Percentiles rank a stretch among this genome's conserved stretches.
Evolutionary conservation across 2,113 vertebrate genomes (phyloP).

Genomic region (Ceyx margarethae): DNA sequence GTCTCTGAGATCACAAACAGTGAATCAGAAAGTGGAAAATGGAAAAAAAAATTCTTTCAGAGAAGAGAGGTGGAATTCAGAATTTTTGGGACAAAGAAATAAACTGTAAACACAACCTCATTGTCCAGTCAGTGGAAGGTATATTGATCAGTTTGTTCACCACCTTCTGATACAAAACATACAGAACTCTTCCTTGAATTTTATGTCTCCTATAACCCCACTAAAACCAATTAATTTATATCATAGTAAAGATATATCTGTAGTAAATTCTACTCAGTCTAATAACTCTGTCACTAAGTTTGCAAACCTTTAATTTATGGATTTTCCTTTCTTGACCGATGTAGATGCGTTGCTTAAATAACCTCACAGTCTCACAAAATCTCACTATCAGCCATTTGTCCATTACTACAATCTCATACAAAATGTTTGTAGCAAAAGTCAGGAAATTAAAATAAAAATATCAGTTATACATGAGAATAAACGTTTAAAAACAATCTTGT

Average conservation of each 20-base stretch:
- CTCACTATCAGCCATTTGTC: not conserved
- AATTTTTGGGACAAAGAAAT: not conserved
- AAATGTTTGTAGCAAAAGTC: not conserved
- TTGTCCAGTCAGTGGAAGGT: not conserved
- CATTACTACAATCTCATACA: not conserved
- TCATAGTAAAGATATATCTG: not conserved
- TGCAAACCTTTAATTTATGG: not conserved
- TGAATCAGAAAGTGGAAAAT: not conserved
- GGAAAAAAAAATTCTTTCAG: not conserved
- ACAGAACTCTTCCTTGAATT: not conserved
- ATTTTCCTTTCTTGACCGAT: not conserved
- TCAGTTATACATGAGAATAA: rapidly evolving
- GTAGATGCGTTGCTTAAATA: not conserved
- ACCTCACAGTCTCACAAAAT: not conserved
- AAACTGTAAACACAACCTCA: not conserved
- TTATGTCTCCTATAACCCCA: not conserved
- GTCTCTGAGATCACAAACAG: not conserved
- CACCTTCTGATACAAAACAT: not conserved
- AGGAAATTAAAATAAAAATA: not conserved
- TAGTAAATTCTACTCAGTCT: not conserved
- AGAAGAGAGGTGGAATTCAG: not conserved
- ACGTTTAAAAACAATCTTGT: not conserved
- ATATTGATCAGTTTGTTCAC: not conserved
- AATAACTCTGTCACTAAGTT: not conserved
- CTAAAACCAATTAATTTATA: not conserved